Conservation (phyloP, 2,797 vertebrate genomes). For the Morelia viridis region DNA sequence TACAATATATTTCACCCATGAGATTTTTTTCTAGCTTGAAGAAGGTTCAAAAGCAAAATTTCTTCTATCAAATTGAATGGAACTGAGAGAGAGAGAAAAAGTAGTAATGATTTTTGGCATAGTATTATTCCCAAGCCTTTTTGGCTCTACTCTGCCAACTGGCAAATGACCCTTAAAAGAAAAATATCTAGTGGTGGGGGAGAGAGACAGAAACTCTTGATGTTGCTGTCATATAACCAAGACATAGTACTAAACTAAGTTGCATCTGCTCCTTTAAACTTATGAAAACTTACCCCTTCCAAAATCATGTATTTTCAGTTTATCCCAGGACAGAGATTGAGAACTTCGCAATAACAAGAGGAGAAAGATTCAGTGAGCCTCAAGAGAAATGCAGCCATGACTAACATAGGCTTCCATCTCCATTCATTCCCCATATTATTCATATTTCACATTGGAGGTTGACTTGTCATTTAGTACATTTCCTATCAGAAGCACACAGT, state of each 20-base stretch:
- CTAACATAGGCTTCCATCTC: neutral
- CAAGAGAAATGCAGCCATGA: conserved; percentile 12
- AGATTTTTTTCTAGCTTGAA: neutral
- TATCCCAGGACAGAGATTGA: neutral
- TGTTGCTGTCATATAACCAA: neutral
- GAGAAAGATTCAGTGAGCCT: conserved; percentile 5
- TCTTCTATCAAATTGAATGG: neutral
- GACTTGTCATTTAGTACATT: conserved; percentile 24
- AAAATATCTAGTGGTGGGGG: neutral
- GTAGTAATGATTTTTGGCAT: neutral
- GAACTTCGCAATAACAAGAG: neutral
- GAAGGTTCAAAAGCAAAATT: neutral
- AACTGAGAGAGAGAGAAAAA: neutral
- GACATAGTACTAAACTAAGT: neutral
- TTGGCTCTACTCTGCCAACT: neutral
- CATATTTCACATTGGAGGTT: conserved; percentile 29
- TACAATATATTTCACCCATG: neutral
- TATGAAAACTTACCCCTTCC: neutral
- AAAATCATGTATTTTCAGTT: neutral
- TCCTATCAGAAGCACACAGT: conserved; percentile 23
- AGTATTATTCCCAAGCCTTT: neutral
- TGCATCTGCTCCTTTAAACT: neutral
- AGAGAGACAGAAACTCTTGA: neutral
- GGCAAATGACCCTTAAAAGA: neutral
- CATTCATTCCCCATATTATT: conserved; percentile 10